These are phyloP conservation scores for Sebastes trivittatus DNA, from an alignment of 2,797 vertebrate genomes.

Conservation along the genomic window DNA sequence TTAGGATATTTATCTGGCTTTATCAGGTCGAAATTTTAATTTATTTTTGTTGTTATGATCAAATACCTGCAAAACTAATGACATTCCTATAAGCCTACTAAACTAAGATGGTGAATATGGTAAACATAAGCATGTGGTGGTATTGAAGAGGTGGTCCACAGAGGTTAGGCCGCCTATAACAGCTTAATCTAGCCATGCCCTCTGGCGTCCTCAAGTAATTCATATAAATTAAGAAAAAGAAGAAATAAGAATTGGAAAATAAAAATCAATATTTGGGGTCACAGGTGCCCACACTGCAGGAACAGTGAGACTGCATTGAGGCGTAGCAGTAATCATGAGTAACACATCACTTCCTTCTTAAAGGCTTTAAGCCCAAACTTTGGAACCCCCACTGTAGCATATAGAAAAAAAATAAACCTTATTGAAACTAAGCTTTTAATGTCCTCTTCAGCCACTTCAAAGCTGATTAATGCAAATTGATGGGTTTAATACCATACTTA, in stretches of 20 bases:
- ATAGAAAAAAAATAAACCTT: slow-evolving; percentile 25
- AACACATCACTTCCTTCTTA: not conserved
- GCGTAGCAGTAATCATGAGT: not conserved
- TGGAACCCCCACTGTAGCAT: not conserved
- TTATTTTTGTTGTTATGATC: not conserved
- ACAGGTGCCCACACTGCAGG: not conserved
- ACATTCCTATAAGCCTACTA: not conserved
- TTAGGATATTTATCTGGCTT: accelerated
- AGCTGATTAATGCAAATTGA: slow-evolving; percentile 49
- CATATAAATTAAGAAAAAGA: not conserved
- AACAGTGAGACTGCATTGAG: not conserved
- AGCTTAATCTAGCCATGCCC: not conserved
- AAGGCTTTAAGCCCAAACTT: not conserved
- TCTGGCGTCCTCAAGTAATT: not conserved
- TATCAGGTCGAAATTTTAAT: not conserved
- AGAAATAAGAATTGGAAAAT: not conserved
- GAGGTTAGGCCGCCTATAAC: not conserved
- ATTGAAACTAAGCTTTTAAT: slow-evolving; percentile 37
- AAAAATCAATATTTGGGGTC: not conserved
- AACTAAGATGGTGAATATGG: not conserved
- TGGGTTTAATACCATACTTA: slow-evolving; percentile 33
- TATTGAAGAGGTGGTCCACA: not conserved
- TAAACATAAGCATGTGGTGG: not conserved
- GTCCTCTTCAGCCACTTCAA: slow-evolving; percentile 36
- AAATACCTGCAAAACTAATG: not conserved